phyloP scores from a whole-genome alignment of 2,888 invertebrate species.

The Luperina testacea region DNA sequence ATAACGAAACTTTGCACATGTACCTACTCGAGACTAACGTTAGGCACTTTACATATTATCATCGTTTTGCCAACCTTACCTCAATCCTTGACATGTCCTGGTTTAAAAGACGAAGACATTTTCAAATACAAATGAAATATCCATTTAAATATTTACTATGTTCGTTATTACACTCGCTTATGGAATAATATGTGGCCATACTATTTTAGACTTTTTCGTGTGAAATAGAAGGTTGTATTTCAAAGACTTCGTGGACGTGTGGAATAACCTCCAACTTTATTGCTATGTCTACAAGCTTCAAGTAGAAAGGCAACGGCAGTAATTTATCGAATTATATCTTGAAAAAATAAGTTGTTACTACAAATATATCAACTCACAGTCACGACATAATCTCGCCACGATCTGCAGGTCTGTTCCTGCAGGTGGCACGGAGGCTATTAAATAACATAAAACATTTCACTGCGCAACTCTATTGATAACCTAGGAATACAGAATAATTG shows the following conservation, averaged over 20 bases:
- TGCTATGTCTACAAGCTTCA: slow-evolving; percentile 33
- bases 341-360: slow-evolving; percentile 30
- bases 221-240: slow-evolving; percentile 37
- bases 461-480: slow-evolving; percentile 1
- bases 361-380: slow-evolving; percentile 44
- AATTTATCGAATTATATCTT: slow-evolving; percentile 37
- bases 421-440: slow-evolving; percentile 40
- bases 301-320: slow-evolving; percentile 51
- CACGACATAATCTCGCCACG: slow-evolving; percentile 46
- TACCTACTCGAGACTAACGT: background rate
- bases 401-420: slow-evolving; percentile 40
- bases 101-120: slow-evolving; percentile 20
- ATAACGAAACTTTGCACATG: slow-evolving; percentile 26
- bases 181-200: background rate
- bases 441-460: slow-evolving; percentile 29
- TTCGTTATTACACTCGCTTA: background rate
- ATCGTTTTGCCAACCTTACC: slow-evolving; percentile 18
- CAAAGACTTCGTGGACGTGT: slow-evolving; percentile 9
- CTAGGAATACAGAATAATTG: slow-evolving; percentile 1
- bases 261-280: slow-evolving; percentile 27
- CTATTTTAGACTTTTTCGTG: slow-evolving; percentile 20
- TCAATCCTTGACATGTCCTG: slow-evolving; percentile 25
- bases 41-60: slow-evolving; percentile 16
- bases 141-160: slow-evolving; percentile 26
- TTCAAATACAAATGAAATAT: slow-evolving; percentile 36